Evolutionary conservation across 2,113 vertebrate genomes (phyloP).

Genomic region (Cyphomyrus discorhynchus): DNA sequence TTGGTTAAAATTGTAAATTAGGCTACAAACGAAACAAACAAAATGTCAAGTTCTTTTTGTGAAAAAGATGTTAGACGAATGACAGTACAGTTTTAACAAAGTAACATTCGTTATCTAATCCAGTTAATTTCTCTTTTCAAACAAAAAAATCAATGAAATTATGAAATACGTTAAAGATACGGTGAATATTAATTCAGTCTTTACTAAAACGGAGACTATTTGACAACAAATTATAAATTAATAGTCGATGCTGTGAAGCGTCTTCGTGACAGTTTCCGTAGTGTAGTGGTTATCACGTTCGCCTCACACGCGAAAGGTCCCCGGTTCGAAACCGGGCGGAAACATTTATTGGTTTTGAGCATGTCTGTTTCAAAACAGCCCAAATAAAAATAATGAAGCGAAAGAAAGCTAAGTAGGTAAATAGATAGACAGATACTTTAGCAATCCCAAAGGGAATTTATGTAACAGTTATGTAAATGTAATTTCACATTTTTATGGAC

Average conservation of each 20-base stretch:
- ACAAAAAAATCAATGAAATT: not conserved
- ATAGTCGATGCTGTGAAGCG: rapidly evolving
- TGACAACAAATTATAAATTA: no score
- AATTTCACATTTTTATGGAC: not conserved
- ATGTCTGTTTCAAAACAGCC: not conserved
- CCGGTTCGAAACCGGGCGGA: constrained; percentile 59
- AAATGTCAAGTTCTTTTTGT: not conserved
- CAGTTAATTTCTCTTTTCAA: not conserved
- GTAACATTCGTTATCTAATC: not conserved
- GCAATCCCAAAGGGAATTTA: not conserved
- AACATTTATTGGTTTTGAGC: constrained; percentile 33
- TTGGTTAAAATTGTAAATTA: not conserved
- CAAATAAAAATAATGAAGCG: not conserved
- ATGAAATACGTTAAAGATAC: not conserved
- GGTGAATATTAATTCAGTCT: not conserved
- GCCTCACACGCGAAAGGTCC: constrained; percentile 61
- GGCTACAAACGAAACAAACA: not conserved
- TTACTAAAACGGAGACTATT: not conserved
- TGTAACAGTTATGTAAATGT: not conserved
- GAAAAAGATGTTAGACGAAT: not conserved
- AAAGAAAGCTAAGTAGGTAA: not conserved
- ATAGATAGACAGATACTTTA: no score
- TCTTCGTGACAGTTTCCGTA: not conserved
- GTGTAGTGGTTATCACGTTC: constrained; percentile 58
- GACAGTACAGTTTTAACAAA: not conserved